phyloP scores from a whole-genome alignment of 2,888 invertebrate genomes.

The Cacoxenus indagator region DNA sequence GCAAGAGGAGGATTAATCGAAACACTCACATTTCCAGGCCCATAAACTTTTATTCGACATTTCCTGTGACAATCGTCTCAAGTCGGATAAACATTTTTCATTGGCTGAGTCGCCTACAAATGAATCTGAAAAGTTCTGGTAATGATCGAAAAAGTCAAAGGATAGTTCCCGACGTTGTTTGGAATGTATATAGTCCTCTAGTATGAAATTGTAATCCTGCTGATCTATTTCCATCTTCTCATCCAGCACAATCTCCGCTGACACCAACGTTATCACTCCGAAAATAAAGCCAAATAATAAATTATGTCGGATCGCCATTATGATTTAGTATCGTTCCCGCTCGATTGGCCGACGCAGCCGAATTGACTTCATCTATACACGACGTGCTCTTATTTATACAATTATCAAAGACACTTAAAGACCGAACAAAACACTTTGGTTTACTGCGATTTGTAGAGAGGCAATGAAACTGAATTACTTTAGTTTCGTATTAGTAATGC shows the following conservation, averaged over 20 bases:
- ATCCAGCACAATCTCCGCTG: background rate
- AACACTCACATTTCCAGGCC: slow-evolving; percentile 16
- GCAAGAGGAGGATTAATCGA: background rate
- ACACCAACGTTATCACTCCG: no score
- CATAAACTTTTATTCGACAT: background rate
- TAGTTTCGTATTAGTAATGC: no score
- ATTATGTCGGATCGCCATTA: no score
- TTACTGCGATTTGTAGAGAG: no score
- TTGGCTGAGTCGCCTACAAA: background rate
- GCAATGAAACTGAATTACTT: no score
- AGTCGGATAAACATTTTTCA: background rate
- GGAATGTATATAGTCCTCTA: background rate
- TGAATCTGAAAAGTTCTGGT: background rate
- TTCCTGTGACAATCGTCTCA: background rate
- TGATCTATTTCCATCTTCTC: background rate
- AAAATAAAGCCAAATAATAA: no score
- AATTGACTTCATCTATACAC: no score
- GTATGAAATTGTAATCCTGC: background rate
- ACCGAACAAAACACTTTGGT: no score
- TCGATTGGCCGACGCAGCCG: no score
- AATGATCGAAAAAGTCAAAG: slow-evolving; percentile 8
- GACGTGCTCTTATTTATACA: no score
- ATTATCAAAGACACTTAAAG: no score
- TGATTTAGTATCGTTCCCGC: no score
- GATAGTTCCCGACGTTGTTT: background rate